These are phyloP conservation scores for Mellivora capensis DNA, from an alignment of 2,113 vertebrate genomes.

Conservation along the genomic window DNA sequence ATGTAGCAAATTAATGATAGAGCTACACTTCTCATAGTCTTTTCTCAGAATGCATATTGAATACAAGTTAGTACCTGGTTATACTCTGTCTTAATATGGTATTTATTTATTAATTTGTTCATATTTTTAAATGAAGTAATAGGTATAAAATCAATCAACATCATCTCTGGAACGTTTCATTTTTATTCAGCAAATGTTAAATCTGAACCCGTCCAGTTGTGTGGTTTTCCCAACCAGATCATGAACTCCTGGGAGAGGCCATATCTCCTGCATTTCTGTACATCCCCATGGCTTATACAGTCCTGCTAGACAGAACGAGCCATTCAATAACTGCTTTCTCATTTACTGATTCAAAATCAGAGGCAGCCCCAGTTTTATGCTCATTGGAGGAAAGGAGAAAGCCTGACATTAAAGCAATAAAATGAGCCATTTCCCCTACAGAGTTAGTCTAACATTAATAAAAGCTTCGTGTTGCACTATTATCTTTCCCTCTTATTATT, in stretches of 20 bases:
- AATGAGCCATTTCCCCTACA: constrained; percentile 44
- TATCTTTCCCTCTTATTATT: constrained; percentile 45
- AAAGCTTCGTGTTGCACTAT: constrained; percentile 46
- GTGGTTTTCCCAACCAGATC: neutral
- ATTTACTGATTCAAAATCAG: neutral
- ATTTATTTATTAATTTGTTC: neutral
- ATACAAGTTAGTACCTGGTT: neutral
- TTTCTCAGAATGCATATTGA: neutral
- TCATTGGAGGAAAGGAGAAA: constrained; percentile 21
- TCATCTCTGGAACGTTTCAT: neutral
- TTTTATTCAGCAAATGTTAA: neutral
- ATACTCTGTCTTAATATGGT: neutral
- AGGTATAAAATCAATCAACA: neutral
- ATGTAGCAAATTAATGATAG: neutral
- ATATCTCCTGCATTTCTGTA: neutral
- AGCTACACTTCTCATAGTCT: neutral
- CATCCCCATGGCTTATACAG: too few species aligned
- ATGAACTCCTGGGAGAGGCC: neutral
- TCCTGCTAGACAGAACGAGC: neutral
- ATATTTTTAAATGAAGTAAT: neutral
- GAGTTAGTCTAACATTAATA: constrained; percentile 65
- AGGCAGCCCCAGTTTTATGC: neutral
- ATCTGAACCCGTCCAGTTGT: neutral
- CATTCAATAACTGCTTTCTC: neutral
- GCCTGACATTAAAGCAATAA: constrained; percentile 46